Conservation (phyloP, 2,797 vertebrate genomes). For the Liparis tanakae region DNA sequence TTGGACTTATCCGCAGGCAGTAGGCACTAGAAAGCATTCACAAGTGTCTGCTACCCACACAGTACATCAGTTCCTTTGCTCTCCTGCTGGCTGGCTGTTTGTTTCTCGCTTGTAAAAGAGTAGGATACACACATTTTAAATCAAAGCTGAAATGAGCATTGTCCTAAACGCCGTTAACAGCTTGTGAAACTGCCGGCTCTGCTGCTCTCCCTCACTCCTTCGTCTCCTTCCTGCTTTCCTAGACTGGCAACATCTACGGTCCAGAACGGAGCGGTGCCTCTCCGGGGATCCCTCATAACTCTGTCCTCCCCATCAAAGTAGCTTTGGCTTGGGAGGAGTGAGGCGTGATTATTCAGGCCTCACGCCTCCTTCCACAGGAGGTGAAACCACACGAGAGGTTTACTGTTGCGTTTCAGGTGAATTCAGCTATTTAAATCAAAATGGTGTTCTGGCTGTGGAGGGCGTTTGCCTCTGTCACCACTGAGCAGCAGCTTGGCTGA, state of each 20-base stretch:
- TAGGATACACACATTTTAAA: constrained; percentile 43
- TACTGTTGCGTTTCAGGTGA: too few relatives aligned
- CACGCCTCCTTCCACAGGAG: not conserved
- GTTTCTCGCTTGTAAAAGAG: constrained; percentile 40
- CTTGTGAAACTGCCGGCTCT: constrained; percentile 52
- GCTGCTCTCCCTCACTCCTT: not conserved
- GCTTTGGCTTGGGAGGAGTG: constrained; percentile 37
- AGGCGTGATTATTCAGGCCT: not conserved
- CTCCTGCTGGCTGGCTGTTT: constrained; percentile 21
- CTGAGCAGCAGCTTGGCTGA: not conserved
- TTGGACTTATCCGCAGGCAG: constrained; percentile 28
- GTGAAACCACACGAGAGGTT: too few relatives aligned
- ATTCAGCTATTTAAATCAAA: not conserved
- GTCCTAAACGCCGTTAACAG: constrained; percentile 54
- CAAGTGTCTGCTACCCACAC: constrained; percentile 59
- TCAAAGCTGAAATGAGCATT: constrained; percentile 49
- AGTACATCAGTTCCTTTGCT: constrained; percentile 25
- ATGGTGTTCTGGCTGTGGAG: not conserved
- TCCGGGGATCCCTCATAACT: constrained; percentile 38
- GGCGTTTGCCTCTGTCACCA: too few relatives aligned
- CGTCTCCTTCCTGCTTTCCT: constrained; percentile 10
- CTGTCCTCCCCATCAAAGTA: constrained; percentile 50
- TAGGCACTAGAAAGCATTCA: constrained; percentile 31
- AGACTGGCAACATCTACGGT: constrained; percentile 40
- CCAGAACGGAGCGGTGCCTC: constrained; percentile 30